phyloP scores from a whole-genome alignment of 2,797 vertebrate genomes.

The Mycteria americana region DNA sequence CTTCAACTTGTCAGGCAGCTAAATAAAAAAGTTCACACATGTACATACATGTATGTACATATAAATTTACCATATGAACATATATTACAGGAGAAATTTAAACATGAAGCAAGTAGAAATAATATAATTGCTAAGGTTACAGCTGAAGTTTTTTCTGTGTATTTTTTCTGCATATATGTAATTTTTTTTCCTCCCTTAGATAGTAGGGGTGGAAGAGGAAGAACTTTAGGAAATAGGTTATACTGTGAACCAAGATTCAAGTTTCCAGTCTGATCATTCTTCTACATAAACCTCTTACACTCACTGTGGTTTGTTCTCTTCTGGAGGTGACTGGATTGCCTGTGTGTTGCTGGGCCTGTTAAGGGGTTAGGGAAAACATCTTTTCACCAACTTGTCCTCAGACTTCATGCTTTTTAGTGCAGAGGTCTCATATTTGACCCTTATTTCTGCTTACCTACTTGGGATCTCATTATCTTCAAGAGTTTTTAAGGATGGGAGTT shows the following conservation, averaged over 20 bases:
- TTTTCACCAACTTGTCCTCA: background rate
- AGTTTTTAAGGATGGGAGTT: background rate
- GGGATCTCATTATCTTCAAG: background rate
- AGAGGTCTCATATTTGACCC: background rate
- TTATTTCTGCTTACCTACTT: background rate
- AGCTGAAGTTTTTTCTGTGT: background rate
- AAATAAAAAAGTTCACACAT: background rate
- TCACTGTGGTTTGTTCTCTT: background rate
- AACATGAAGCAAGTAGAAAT: background rate
- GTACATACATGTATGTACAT: too few relatives aligned
- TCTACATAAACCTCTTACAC: background rate
- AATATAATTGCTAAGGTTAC: background rate
- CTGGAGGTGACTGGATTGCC: background rate
- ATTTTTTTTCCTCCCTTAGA: too few relatives aligned
- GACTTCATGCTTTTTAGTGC: background rate
- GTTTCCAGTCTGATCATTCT: background rate
- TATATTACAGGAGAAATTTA: background rate
- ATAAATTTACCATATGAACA: background rate
- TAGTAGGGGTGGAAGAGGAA: background rate
- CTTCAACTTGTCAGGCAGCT: background rate
- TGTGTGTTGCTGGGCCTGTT: background rate
- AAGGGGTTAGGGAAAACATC: background rate
- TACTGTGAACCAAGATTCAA: background rate
- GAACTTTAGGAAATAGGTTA: background rate
- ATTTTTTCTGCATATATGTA: rapidly evolving